These are phyloP conservation scores for Heteropelma amictum DNA, from an alignment of 2,888 invertebrate genomes.

Conservation along the genomic window DNA sequence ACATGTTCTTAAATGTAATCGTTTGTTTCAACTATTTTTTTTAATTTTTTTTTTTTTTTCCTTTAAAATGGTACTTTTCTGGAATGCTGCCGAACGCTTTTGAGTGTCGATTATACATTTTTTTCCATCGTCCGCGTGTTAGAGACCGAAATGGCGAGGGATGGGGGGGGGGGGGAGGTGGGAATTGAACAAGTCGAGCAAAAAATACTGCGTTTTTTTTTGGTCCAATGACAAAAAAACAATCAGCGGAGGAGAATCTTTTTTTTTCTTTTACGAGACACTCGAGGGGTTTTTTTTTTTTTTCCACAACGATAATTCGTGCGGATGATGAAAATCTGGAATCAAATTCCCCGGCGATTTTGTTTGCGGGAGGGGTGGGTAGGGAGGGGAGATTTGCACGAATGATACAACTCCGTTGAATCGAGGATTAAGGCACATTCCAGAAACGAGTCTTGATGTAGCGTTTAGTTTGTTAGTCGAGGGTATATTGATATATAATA, in stretches of 20 bases:
- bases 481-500: constrained; percentile 66
- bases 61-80: constrained; percentile 53
- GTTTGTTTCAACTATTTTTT: constrained; percentile 48
- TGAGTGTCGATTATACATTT: constrained; percentile 20
- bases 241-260: too few relatives aligned
- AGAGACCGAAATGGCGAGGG: neutral
- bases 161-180: neutral
- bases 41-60: constrained; percentile 36
- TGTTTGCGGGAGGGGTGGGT: neutral
- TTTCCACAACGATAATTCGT: neutral
- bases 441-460: constrained; percentile 73
- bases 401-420: neutral
- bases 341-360: constrained; percentile 3
- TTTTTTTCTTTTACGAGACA: constrained; percentile 29
- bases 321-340: neutral
- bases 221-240: neutral
- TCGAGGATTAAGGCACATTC: constrained; percentile 69
- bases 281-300: constrained; percentile 17
- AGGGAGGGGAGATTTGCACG: neutral
- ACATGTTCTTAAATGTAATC: constrained; percentile 54
- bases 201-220: neutral
- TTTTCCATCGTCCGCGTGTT: constrained; percentile 6
- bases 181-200: neutral
- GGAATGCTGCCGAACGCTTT: constrained; percentile 54
- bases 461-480: constrained; percentile 72